A percentile compares a stretch with the other conserved stretches of the same genome.
Conservation (phyloP, 1,140 invertebrate genomes). For the Drosophila pseudoananassae region DNA sequence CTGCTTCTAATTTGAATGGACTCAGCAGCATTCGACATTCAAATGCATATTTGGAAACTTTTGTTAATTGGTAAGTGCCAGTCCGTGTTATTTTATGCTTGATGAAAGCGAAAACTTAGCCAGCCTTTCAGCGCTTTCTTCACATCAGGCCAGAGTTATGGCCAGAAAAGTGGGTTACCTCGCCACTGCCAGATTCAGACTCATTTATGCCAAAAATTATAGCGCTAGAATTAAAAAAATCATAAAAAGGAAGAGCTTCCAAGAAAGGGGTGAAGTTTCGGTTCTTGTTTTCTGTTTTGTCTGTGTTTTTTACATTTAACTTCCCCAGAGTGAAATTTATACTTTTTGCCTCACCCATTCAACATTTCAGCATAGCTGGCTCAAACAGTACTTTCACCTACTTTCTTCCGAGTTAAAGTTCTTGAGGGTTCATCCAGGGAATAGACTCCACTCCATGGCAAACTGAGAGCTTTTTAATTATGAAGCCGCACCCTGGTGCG, state of each 20-base stretch:
- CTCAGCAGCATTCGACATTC: slow-evolving; percentile 82
- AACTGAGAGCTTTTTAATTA: slow-evolving; percentile 41
- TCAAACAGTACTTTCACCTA: slow-evolving; percentile 76
- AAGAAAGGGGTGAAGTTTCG: neutral
- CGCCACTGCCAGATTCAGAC: neutral
- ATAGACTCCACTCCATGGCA: slow-evolving; percentile 24
- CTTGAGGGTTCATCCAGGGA: slow-evolving; percentile 49
- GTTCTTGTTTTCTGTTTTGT: slow-evolving; percentile 4
- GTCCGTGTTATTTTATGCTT: slow-evolving; percentile 44
- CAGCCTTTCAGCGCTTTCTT: neutral
- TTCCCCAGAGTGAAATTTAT: slow-evolving; percentile 30
- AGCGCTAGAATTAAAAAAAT: slow-evolving; percentile 24
- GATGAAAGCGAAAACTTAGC: slow-evolving; percentile 46
- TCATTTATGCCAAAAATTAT: neutral
- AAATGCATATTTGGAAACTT: slow-evolving; percentile 84
- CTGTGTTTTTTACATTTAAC: slow-evolving; percentile 49
- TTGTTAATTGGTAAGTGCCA: slow-evolving; percentile 84
- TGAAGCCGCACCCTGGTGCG: slow-evolving; percentile 17
- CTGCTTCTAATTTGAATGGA: slow-evolving; percentile 83
- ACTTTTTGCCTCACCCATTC: slow-evolving; percentile 9
- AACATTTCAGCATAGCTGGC: slow-evolving; percentile 58
- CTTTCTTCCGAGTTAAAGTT: slow-evolving; percentile 61
- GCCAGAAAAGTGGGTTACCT: neutral
- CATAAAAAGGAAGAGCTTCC: slow-evolving; percentile 6
- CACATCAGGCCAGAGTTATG: slow-evolving; percentile 11